Base-by-base conservation (phyloP, 2,797 vertebrate genomes). In the Silurus lanzhouensis region DNA sequence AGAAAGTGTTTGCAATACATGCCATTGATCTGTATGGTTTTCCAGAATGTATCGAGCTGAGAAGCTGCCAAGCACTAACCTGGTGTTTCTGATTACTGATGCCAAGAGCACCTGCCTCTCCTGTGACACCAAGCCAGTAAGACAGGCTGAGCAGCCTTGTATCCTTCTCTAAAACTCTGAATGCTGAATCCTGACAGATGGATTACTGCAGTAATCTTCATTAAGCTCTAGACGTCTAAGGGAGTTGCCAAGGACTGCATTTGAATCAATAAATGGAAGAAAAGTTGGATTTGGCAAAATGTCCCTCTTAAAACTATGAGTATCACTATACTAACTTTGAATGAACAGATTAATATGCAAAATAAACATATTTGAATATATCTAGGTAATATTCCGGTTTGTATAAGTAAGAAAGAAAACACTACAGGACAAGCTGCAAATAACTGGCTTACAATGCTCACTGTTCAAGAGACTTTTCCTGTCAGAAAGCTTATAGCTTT, bases 91-190 rank as follows among this genome's bases (percentile, higher is more conserved):
- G 90, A 98, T 99, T 92, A 97, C 97, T 19, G 98, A 99, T 90
- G 97, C 96, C 91, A 97, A 96, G 91, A 95, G 94, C 20, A 97
- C 97, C 2, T 99, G 98, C 91, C 95, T 96, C 83, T 95, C 96
- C 2, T 99, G 98, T 89, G 97, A 99, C 92, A 94, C 97, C 48
- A 96, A 95, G 80, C 95, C 96, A 0, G 94, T 99, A 70, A 96
- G 96, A 91, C 98, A 99, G 92, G 98, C 98, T 0, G 98, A 99
- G 86, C 98, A 99, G 92, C 97, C 97, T 60, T 99, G 97, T 99
- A 99, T 99, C 98, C 97, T 99, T 97, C 93, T 38, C 19, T 27
- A 46, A 38, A 72, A 64, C 61, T 10, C 22, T 25, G 38, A 63
- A 64, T 44, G 48, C 64, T 15, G 20, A 58, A 60, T 44, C 7